phyloP scores from a whole-genome alignment of 2,797 vertebrate genomes.

The Gymnothorax reevesii region DNA sequence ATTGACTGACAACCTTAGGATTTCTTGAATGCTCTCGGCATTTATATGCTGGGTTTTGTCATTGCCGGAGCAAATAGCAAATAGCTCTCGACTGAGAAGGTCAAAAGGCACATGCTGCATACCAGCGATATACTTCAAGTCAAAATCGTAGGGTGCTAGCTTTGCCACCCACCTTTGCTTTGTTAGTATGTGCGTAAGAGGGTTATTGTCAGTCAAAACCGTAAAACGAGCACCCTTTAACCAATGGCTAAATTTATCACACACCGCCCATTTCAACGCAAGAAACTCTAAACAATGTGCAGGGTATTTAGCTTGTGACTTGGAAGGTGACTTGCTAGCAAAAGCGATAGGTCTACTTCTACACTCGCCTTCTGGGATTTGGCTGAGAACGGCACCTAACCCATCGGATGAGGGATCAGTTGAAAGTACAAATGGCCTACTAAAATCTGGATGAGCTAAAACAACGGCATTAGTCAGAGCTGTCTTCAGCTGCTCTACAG shows the following conservation, averaged over 20 bases:
- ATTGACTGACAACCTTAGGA: not conserved
- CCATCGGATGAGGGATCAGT: too few relatives aligned
- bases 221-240: not conserved
- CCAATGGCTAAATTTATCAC: constrained; percentile 16
- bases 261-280: not conserved
- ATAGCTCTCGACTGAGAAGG: not conserved
- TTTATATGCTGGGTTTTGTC: not conserved
- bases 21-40: constrained; percentile 3
- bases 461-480: too few relatives aligned
- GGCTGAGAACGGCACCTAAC: not conserved
- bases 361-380: constrained; percentile 4
- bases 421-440: too few relatives aligned
- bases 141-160: not conserved
- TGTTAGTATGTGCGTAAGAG: not conserved
- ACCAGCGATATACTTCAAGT: constrained; percentile 8
- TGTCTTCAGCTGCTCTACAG: too few relatives aligned
- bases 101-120: not conserved
- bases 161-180: constrained; percentile 8
- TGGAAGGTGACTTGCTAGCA: not conserved
- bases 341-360: constrained; percentile 12
- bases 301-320: constrained; percentile 2
- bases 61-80: not conserved
- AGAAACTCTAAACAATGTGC: not conserved
- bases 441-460: too few relatives aligned
- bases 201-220: not conserved